phyloP scores from a whole-genome alignment of 1,140 invertebrate genomes.

The Batillaria attramentaria region DNA sequence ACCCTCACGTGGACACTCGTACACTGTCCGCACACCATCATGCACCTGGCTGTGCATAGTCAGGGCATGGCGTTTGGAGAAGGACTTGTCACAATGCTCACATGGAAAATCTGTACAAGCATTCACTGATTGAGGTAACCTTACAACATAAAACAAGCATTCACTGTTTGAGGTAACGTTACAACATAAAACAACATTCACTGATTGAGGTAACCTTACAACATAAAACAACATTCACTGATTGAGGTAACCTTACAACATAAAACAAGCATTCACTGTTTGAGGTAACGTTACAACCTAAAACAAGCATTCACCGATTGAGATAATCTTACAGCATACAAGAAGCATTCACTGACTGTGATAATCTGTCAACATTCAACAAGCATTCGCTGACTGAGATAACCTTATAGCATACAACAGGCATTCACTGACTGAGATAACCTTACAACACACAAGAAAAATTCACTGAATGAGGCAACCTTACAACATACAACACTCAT shows the following conservation, averaged over 20 bases:
- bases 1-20: constrained; percentile 10
- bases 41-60: constrained; percentile 7
- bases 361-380: too few species aligned
- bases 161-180: not conserved
- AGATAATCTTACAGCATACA: too few species aligned
- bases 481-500: too few species aligned
- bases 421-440: too few species aligned
- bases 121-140: not conserved
- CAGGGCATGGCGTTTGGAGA: constrained; percentile 15
- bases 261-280: not conserved
- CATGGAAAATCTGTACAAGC: not conserved
- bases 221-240: not conserved
- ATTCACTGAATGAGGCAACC: too few species aligned
- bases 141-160: not conserved
- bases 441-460: too few species aligned
- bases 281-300: not conserved
- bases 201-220: not conserved
- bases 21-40: not conserved
- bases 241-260: not conserved
- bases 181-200: not conserved
- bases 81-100: constrained; percentile 5
- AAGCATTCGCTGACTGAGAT: too few species aligned
- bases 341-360: too few species aligned
- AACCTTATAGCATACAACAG: too few species aligned
- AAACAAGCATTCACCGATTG: too few species aligned